phyloP scores from a whole-genome alignment of 35 echinoderm and acorn worm genomes.

The Patiria miniata region DNA sequence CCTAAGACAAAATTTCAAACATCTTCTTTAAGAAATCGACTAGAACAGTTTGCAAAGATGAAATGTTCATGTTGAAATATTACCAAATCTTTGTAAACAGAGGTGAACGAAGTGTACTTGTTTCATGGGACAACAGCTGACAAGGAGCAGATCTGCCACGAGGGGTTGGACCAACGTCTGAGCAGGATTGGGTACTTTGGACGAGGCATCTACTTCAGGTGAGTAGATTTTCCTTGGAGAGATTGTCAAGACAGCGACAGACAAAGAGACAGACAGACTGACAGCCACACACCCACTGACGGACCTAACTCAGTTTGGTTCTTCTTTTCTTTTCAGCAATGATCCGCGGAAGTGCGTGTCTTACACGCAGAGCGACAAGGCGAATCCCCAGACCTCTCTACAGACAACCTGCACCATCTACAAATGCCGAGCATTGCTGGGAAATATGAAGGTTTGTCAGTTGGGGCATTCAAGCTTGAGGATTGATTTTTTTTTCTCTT shows the following conservation, averaged over 20 bases:
- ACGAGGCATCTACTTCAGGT: constrained; percentile 51
- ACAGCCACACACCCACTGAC: too few relatives aligned
- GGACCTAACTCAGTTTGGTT: too few relatives aligned
- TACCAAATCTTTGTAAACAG: background rate
- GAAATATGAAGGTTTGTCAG: constrained; percentile 37
- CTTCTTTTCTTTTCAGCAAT: constrained; percentile 41
- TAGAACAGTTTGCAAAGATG: too few relatives aligned
- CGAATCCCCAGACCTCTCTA: background rate
- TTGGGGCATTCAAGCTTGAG: background rate
- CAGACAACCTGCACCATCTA: background rate
- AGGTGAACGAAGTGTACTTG: constrained; percentile 45
- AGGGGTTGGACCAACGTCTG: constrained; percentile 46
- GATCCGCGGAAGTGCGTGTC: constrained; percentile 37
- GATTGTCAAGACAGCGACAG: too few relatives aligned
- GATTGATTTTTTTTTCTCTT: too few relatives aligned
- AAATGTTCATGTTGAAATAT: too few relatives aligned
- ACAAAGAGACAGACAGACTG: too few relatives aligned
- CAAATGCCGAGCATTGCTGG: constrained; percentile 44
- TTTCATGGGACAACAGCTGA: constrained; percentile 37
- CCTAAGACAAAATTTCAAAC: too few relatives aligned
- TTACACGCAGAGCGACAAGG: constrained; percentile 25
- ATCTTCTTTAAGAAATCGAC: too few relatives aligned
- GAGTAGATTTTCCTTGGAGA: too few relatives aligned
- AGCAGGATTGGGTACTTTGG: constrained; percentile 41
- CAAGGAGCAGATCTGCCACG: constrained; percentile 15